Conservation (phyloP, 2,888 invertebrate genomes). For the Thyatira batis region DNA sequence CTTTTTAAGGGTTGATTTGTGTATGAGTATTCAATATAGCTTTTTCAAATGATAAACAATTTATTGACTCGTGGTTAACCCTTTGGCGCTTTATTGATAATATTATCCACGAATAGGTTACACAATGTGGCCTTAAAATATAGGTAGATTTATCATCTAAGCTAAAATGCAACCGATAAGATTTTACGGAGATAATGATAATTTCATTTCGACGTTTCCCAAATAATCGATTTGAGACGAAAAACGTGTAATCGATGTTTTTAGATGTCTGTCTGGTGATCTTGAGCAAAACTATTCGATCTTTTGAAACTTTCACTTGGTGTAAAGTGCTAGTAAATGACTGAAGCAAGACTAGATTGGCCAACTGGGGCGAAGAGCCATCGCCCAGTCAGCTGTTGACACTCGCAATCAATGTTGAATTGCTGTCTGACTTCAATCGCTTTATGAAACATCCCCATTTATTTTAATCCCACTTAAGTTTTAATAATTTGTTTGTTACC, state of each 20-base stretch:
- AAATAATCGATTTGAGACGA: not conserved
- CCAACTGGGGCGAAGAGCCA: constrained; percentile 6
- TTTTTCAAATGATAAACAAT: too few relatives aligned
- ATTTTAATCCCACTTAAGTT: too few relatives aligned
- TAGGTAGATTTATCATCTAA: too few relatives aligned
- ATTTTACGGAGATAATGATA: not conserved
- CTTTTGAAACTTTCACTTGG: constrained; percentile 22
- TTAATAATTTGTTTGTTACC: too few relatives aligned
- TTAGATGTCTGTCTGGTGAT: not conserved
- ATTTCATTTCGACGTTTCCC: not conserved
- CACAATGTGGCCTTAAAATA: too few relatives aligned
- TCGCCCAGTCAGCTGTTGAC: not conserved
- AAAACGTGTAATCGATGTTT: not conserved
- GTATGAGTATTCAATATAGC: too few relatives aligned
- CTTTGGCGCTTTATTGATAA: not conserved
- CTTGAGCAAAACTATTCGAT: constrained; percentile 6
- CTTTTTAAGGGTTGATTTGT: not conserved
- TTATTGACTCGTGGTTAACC: too few relatives aligned
- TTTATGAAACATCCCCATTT: too few relatives aligned
- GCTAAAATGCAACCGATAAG: not conserved
- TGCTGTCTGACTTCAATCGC: too few relatives aligned
- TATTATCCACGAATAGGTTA: too few relatives aligned
- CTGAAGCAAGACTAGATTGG: constrained; percentile 18
- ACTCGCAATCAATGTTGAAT: not conserved
- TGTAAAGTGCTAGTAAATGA: constrained; percentile 3